Evolutionary conservation across 2,888 invertebrate genomes (phyloP).

Genomic region (Tiliacea aurago): DNA sequence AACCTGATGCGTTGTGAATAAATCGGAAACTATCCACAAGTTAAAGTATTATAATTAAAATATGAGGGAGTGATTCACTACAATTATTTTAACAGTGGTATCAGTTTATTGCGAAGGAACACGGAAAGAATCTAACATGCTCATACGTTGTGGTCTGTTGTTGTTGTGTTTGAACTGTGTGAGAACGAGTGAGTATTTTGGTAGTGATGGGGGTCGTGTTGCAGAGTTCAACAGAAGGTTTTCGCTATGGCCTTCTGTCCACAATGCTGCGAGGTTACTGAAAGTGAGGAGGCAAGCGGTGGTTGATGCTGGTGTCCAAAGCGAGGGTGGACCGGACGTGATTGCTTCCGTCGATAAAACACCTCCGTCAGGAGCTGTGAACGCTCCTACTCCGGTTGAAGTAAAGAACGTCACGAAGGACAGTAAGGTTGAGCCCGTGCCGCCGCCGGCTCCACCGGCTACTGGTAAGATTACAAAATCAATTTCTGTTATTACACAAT

Average conservation of each 20-base stretch:
- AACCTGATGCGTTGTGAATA: conserved; percentile 44
- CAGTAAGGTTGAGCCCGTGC: not conserved
- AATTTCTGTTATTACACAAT: conserved; percentile 20
- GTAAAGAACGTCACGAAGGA: conserved; percentile 20
- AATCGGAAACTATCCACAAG: conserved; percentile 45
- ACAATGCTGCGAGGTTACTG: conserved; percentile 71
- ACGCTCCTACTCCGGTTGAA: conserved; percentile 3
- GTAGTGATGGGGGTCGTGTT: conserved; percentile 58
- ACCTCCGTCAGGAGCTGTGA: not conserved
- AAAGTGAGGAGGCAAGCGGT: conserved; percentile 67
- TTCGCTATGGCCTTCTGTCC: conserved; percentile 81
- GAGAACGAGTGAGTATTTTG: conserved; percentile 70
- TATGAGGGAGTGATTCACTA: conserved; percentile 48
- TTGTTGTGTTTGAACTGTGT: conserved; percentile 76
- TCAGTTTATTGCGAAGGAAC: conserved; percentile 34
- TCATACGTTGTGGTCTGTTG: conserved; percentile 74
- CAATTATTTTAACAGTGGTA: conserved; percentile 47
- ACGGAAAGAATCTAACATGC: conserved; percentile 65
- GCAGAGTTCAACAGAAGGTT: conserved; percentile 72
- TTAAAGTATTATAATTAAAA: conserved; percentile 50
- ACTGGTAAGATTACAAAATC: conserved; percentile 44
- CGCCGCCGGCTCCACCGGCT: not conserved
- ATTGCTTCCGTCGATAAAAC: conserved; percentile 14
- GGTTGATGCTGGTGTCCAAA: conserved; percentile 37
- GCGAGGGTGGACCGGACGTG: conserved; percentile 67